Percentiles rank a stretch among this genome's conserved stretches.
These are phyloP conservation scores for Carassius carassius DNA, from an alignment of 2,113 vertebrate species.

Conservation along the genomic window DNA sequence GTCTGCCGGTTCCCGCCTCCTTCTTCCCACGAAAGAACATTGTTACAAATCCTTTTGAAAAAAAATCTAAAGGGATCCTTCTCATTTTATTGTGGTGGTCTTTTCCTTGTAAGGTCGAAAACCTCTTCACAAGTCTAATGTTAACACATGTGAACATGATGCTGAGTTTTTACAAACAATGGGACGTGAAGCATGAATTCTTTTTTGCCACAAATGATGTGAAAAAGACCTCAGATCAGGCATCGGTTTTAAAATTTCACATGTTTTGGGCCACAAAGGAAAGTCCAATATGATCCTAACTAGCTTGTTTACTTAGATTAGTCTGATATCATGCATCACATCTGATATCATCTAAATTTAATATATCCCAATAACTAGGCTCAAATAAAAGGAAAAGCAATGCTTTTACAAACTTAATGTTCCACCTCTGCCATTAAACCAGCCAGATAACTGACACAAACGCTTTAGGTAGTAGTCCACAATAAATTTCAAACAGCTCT, in stretches of 20 bases:
- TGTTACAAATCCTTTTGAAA: no score
- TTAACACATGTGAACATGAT: no score
- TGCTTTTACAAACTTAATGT: neutral
- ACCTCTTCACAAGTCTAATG: neutral
- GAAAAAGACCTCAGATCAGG: neutral
- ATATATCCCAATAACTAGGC: neutral
- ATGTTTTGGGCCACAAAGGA: neutral
- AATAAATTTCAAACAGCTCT: neutral
- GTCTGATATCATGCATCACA: no score
- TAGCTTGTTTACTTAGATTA: no score
- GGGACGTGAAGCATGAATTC: neutral
- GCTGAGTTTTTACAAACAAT: neutral
- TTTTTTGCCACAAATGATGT: neutral
- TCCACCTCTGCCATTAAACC: neutral
- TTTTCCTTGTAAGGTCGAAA: neutral
- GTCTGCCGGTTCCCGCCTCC: no score
- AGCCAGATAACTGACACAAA: neutral
- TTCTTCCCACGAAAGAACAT: no score
- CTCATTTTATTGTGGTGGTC: neutral
- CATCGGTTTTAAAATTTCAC: neutral
- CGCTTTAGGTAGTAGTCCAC: neutral
- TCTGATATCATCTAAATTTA: neutral
- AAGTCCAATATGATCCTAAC: no score
- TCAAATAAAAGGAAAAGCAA: neutral
- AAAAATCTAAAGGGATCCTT: no score